A percentile compares a stretch with the other conserved stretches of the same genome.
These are phyloP conservation scores for Asteroscopus sphinx DNA, from an alignment of 2,888 invertebrate species.

Conservation along the genomic window DNA sequence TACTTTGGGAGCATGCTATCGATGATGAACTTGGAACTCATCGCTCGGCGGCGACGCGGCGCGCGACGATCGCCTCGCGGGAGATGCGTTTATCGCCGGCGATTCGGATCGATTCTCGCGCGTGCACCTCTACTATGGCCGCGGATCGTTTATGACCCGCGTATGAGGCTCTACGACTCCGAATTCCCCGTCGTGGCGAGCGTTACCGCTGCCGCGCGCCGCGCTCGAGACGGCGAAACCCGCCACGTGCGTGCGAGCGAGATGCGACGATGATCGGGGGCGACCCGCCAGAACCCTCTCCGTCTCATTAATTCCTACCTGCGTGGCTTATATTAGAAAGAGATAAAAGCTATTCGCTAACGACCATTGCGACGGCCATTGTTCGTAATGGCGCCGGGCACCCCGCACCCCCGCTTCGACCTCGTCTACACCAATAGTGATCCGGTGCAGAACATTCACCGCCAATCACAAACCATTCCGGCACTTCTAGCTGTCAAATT, in stretches of 20 bases:
- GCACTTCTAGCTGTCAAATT: constrained; percentile 89
- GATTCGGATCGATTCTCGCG: constrained; percentile 90
- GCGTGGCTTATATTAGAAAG: constrained; percentile 89
- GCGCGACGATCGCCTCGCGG: constrained; percentile 89
- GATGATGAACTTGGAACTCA: constrained; percentile 99
- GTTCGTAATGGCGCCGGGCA: constrained; percentile 87
- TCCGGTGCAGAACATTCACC: constrained; percentile 89
- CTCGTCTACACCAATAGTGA: constrained; percentile 88
- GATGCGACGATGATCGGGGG: constrained; percentile 72
- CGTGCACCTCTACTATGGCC: constrained; percentile 91
- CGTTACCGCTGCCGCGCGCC: constrained; percentile 89
- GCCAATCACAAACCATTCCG: constrained; percentile 90
- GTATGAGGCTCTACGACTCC: constrained; percentile 96
- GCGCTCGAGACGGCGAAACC: constrained; percentile 88
- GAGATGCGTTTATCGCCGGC: constrained; percentile 89
- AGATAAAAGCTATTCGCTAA: constrained; percentile 90
- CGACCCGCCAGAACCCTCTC: constrained; percentile 84
- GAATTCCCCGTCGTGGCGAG: constrained; percentile 93
- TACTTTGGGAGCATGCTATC: constrained; percentile 99
- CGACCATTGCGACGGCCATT: constrained; percentile 88
- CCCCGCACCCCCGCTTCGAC: constrained; percentile 81
- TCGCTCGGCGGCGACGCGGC: constrained; percentile 92
- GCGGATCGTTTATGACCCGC: constrained; percentile 96
- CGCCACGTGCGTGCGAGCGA: constrained; percentile 81
- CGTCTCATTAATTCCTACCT: constrained; percentile 90